Conservation (phyloP, 2,888 invertebrate genomes). For the Drosophila hamatofila region DNA sequence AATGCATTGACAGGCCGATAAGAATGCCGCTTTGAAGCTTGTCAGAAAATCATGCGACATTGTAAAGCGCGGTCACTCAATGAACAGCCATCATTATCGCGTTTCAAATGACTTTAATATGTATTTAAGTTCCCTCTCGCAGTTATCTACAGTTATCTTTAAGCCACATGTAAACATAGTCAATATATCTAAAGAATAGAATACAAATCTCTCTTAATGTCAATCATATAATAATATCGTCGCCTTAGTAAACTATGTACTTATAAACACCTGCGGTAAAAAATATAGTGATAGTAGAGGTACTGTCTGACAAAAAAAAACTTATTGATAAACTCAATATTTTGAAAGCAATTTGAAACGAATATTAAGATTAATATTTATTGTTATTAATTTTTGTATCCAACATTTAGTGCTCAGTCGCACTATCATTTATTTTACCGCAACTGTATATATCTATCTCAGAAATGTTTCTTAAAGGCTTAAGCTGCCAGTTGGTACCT, state of each 20-base stretch:
- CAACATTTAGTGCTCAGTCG: too few relatives aligned
- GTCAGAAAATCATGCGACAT: slow-evolving; percentile 9
- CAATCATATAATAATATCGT: background rate
- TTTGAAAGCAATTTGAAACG: too few relatives aligned
- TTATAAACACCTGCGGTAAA: too few relatives aligned
- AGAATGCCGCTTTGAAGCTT: slow-evolving; percentile 13
- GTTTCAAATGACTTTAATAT: background rate
- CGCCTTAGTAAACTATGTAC: background rate
- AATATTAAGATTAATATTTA: too few relatives aligned
- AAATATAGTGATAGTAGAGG: too few relatives aligned
- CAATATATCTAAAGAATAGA: background rate
- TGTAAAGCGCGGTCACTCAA: slow-evolving; percentile 35
- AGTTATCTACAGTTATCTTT: too few relatives aligned
- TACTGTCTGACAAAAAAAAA: too few relatives aligned
- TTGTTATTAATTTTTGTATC: too few relatives aligned
- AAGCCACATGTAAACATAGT: background rate
- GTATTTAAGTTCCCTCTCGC: background rate
- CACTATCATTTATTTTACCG: too few relatives aligned
- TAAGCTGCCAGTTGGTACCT: background rate
- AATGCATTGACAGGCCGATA: slow-evolving; percentile 43
- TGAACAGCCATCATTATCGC: background rate
- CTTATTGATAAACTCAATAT: too few relatives aligned
- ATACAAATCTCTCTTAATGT: background rate
- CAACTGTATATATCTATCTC: too few relatives aligned
- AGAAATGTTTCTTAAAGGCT: background rate